These are phyloP conservation scores for Pseudonaja textilis DNA, from an alignment of 2,113 vertebrate species.

Conservation along the genomic window DNA sequence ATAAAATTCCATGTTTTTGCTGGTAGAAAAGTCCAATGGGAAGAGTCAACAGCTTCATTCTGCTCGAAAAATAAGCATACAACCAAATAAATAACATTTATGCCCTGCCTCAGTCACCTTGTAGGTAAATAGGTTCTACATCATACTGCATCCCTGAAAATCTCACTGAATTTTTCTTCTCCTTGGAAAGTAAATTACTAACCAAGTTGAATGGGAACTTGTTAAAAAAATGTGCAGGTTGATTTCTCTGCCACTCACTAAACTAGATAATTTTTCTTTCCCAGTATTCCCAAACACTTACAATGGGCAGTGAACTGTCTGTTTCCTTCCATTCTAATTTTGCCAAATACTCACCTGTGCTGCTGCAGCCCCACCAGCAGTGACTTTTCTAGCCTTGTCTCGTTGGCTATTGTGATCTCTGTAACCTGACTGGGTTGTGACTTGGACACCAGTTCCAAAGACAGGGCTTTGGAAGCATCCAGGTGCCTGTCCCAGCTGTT, in stretches of 20 bases:
- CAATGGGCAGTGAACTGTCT: neutral
- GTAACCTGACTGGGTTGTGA: slow-evolving; percentile 60
- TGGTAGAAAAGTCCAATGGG: neutral
- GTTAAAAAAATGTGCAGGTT: neutral
- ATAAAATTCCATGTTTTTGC: neutral
- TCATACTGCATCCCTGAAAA: neutral
- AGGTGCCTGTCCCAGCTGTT: slow-evolving; percentile 73
- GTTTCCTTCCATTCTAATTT: neutral
- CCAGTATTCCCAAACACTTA: neutral
- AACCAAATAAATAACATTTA: neutral
- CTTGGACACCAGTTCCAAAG: slow-evolving; percentile 64
- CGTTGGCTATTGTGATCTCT: slow-evolving; percentile 79
- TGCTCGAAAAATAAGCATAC: neutral
- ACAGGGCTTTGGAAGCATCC: slow-evolving; percentile 73
- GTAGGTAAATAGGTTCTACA: neutral
- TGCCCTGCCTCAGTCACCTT: too few relatives aligned
- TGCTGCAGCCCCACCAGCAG: slow-evolving; percentile 82
- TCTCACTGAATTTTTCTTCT: neutral
- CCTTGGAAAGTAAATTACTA: neutral
- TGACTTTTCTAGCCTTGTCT: slow-evolving; percentile 78
- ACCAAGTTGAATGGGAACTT: neutral
- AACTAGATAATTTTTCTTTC: neutral
- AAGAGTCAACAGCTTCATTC: neutral
- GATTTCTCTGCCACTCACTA: neutral
- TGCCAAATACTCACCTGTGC: slow-evolving; percentile 67